Conservation (phyloP, 2,113 vertebrate genomes). For the Ammodytes marinus region DNA sequence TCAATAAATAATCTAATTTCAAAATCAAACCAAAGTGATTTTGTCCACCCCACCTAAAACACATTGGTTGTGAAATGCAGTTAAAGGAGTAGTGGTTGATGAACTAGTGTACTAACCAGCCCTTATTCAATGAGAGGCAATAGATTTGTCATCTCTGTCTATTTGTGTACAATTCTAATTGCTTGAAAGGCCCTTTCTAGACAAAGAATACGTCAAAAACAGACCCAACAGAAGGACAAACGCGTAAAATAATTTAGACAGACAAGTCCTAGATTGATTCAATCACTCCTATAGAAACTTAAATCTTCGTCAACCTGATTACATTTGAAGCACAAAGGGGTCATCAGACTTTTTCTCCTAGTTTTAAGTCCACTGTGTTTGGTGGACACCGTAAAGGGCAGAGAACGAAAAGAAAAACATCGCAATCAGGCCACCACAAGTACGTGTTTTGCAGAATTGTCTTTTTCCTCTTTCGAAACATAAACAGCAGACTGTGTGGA, state of each 20-base stretch:
- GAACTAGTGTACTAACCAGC: slow-evolving; percentile 79
- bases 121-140: slow-evolving; percentile 78
- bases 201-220: slow-evolving; percentile 33
- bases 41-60: slow-evolving; percentile 36
- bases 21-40: slow-evolving; percentile 51
- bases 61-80: slow-evolving; percentile 39
- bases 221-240: slow-evolving; percentile 24
- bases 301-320: slow-evolving; percentile 53
- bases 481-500: slow-evolving; percentile 52
- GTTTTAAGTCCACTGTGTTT: slow-evolving; percentile 66
- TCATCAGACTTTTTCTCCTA: slow-evolving; percentile 76
- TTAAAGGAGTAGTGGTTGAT: slow-evolving; percentile 62
- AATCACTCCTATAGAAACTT: slow-evolving; percentile 42
- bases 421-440: slow-evolving; percentile 64
- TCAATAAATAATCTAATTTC: slow-evolving; percentile 61
- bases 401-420: slow-evolving; percentile 44
- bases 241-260: slow-evolving; percentile 51
- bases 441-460: slow-evolving; percentile 57
- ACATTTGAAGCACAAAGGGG: slow-evolving; percentile 33
- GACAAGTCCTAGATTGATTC: slow-evolving; percentile 55
- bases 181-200: slow-evolving; percentile 59
- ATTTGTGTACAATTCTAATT: slow-evolving; percentile 52
- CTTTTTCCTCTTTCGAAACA: slow-evolving; percentile 55
- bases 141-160: slow-evolving; percentile 48
- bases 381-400: slow-evolving; percentile 70